Conservation (phyloP, 2,797 vertebrate genomes). For the Siniperca scherzeri region DNA sequence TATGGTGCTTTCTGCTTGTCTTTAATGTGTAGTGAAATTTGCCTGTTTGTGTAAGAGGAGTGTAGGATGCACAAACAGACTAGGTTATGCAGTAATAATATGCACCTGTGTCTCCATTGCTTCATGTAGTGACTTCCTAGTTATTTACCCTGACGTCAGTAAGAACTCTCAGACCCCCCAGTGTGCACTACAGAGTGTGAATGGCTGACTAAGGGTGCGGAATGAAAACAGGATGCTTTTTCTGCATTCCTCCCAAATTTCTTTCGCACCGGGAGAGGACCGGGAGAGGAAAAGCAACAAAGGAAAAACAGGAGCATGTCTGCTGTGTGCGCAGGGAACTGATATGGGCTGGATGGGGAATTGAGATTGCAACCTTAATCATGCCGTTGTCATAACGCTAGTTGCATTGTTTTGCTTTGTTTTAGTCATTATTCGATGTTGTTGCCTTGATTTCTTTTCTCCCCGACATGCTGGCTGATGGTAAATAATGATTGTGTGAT, state of each 20-base stretch:
- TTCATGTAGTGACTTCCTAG: slow-evolving; percentile 9
- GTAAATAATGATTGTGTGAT: slow-evolving; percentile 42
- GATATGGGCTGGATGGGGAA: slow-evolving; percentile 71
- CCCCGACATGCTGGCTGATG: slow-evolving; percentile 27
- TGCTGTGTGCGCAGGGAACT: slow-evolving; percentile 63
- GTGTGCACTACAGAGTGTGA: slow-evolving; percentile 34
- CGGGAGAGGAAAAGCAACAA: slow-evolving; percentile 69
- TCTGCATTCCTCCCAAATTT: slow-evolving; percentile 83
- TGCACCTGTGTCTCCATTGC: slow-evolving; percentile 43
- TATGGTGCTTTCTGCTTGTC: neutral
- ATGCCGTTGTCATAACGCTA: slow-evolving; percentile 73
- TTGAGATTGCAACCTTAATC: slow-evolving; percentile 76
- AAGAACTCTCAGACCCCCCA: slow-evolving; percentile 27
- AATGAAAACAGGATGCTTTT: slow-evolving; percentile 87
- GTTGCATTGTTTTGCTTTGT: slow-evolving; percentile 59
- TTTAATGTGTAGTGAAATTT: neutral
- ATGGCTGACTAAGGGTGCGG: slow-evolving; percentile 77
- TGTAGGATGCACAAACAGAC: neutral
- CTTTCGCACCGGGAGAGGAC: slow-evolving; percentile 60
- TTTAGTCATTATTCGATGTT: slow-evolving; percentile 39
- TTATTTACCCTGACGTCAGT: slow-evolving; percentile 62
- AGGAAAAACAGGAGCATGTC: slow-evolving; percentile 75
- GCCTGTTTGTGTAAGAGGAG: neutral
- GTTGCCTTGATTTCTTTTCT: slow-evolving; percentile 27
- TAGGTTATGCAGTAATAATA: neutral